Evolutionary conservation across 2,888 invertebrate genomes (phyloP).

Genomic region (Pharmacophagus antenor): DNA sequence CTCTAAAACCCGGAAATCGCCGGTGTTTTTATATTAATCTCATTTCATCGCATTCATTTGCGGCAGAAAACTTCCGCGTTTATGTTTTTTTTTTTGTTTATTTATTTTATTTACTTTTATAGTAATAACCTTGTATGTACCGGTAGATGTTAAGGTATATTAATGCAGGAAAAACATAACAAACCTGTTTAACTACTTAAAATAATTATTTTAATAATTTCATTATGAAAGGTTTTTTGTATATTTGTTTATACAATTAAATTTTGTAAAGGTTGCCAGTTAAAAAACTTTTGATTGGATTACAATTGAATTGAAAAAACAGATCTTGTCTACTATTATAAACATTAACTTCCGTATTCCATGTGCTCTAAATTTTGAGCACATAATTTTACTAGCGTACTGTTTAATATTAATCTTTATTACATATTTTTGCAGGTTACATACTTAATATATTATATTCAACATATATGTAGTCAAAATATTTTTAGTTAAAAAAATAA

Average conservation of each 20-base stretch:
- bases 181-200: conserved; percentile 11
- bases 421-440: background rate
- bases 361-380: background rate
- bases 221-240: conserved; percentile 5
- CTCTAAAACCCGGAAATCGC: conserved; percentile 7
- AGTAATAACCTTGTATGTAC: conserved; percentile 17
- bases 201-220: background rate
- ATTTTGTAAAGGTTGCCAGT: conserved; percentile 1
- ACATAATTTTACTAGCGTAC: no score
- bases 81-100: conserved; percentile 8
- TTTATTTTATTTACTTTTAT: conserved; percentile 13
- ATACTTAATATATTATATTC: background rate
- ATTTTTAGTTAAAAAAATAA: no score
- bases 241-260: background rate
- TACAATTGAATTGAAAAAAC: background rate
- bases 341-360: background rate
- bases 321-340: background rate
- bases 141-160: conserved; percentile 14
- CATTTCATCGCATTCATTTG: conserved; percentile 15
- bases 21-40: conserved; percentile 6
- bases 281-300: background rate
- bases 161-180: conserved; percentile 14
- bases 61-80: conserved; percentile 8
- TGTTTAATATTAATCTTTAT: no score
- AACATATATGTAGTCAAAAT: background rate